A percentile compares a stretch with the other conserved stretches of the same genome.
Conservation (phyloP, 1,140 invertebrate genomes). For the Stegodyphus dumicola region DNA sequence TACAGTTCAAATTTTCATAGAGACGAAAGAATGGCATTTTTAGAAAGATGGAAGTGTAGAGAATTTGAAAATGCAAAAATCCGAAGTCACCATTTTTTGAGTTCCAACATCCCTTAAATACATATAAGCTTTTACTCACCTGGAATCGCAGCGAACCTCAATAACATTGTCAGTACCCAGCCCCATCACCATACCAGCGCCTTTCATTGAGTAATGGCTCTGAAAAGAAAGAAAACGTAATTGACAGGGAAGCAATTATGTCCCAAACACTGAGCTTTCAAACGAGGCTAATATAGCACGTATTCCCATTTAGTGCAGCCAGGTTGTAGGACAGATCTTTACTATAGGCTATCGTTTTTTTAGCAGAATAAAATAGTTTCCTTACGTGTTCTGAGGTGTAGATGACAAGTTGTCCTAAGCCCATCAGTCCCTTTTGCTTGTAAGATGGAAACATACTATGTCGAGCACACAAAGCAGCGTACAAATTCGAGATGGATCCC, state of each 20-base stretch:
- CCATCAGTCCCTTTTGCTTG: slow-evolving; percentile 90
- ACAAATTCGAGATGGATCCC: slow-evolving; percentile 97
- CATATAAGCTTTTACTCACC: slow-evolving; percentile 65
- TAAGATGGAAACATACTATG: slow-evolving; percentile 95
- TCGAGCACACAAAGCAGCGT: slow-evolving; percentile 93
- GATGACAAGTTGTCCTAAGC: slow-evolving; percentile 86
- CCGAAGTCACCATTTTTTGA: no score
- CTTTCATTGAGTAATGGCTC: slow-evolving; percentile 98
- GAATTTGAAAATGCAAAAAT: no score
- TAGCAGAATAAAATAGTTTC: not conserved
- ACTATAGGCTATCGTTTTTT: not conserved
- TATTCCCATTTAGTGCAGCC: slow-evolving; percentile 3
- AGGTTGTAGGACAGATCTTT: not conserved
- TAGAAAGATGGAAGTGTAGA: no score
- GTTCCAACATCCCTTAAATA: no score
- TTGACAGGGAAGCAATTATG: slow-evolving; percentile 30
- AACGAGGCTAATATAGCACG: slow-evolving; percentile 42
- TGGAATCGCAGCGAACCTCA: slow-evolving; percentile 87
- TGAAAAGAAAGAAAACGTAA: slow-evolving; percentile 70
- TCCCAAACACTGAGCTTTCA: slow-evolving; percentile 14
- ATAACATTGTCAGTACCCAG: slow-evolving; percentile 96
- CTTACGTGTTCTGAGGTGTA: slow-evolving; percentile 96
- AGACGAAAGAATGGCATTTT: no score
- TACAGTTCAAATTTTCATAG: no score
- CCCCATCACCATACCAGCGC: slow-evolving; percentile 92